A percentile compares a stretch with the other conserved stretches of the same genome.
These are phyloP conservation scores for Pyrrhia umbra DNA, from an alignment of 2,888 invertebrate genomes.

Conservation along the genomic window DNA sequence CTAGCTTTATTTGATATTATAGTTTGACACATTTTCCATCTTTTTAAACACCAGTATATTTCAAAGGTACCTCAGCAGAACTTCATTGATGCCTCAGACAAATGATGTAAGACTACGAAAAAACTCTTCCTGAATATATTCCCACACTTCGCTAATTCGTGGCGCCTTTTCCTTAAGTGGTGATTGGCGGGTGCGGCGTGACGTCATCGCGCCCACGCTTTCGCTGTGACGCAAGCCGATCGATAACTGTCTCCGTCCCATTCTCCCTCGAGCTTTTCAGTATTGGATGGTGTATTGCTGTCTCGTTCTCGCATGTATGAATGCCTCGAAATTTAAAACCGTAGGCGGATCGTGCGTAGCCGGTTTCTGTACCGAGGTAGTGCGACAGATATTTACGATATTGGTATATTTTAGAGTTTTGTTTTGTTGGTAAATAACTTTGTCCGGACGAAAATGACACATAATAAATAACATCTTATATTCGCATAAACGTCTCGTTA, in stretches of 20 bases:
- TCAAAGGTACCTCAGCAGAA: neutral
- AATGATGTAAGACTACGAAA: slow-evolving; percentile 44
- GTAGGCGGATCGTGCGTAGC: slow-evolving; percentile 87
- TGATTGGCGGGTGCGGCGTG: slow-evolving; percentile 82
- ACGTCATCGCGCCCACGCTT: slow-evolving; percentile 90
- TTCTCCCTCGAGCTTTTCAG: slow-evolving; percentile 55
- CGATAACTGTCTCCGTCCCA: slow-evolving; percentile 77
- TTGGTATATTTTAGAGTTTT: slow-evolving; percentile 75
- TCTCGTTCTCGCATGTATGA: slow-evolving; percentile 81
- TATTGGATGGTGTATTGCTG: slow-evolving; percentile 33
- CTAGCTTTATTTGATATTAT: neutral
- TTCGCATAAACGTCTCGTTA: slow-evolving; percentile 9
- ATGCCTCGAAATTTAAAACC: slow-evolving; percentile 83
- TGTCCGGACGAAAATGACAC: slow-evolving; percentile 50
- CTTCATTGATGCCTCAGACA: slow-evolving; percentile 42
- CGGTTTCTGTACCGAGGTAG: slow-evolving; percentile 71
- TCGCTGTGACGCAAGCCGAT: slow-evolving; percentile 88
- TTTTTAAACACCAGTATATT: neutral
- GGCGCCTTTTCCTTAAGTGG: slow-evolving; percentile 81
- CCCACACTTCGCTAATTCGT: slow-evolving; percentile 76
- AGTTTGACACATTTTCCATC: neutral
- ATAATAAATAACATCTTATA: slow-evolving; percentile 37
- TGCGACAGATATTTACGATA: slow-evolving; percentile 72
- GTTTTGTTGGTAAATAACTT: slow-evolving; percentile 81
- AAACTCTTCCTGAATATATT: slow-evolving; percentile 61